Percentiles rank a stretch among this genome's conserved stretches.
These are phyloP conservation scores for Dreissena rostriformis DNA, from an alignment of 1,140 invertebrate species.

Conservation along the genomic window DNA sequence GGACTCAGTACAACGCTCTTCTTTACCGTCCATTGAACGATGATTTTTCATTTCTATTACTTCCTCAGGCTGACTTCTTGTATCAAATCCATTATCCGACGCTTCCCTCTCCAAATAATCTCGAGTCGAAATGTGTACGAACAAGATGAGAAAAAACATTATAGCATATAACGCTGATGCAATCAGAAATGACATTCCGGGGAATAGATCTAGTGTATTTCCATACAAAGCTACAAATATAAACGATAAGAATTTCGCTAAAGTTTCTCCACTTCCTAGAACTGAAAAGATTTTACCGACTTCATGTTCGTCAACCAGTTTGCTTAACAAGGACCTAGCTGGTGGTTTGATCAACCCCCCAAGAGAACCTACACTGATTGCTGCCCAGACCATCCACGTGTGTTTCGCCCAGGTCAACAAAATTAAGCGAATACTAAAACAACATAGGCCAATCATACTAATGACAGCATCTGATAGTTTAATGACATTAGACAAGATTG, in stretches of 20 bases:
- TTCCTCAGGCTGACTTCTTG: not conserved
- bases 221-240: slow-evolving; percentile 68
- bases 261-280: slow-evolving; percentile 63
- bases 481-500: slow-evolving; percentile 61
- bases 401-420: slow-evolving; percentile 60
- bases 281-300: slow-evolving; percentile 68
- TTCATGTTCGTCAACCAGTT: slow-evolving; percentile 67
- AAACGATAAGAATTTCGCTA: slow-evolving; percentile 64
- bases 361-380: slow-evolving; percentile 58
- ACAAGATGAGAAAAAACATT: slow-evolving; percentile 51
- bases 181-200: slow-evolving; percentile 65
- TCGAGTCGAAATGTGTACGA: slow-evolving; percentile 35
- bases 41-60: not conserved
- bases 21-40: no score
- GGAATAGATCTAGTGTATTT: slow-evolving; percentile 62
- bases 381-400: slow-evolving; percentile 68
- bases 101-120: not conserved
- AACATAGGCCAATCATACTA: slow-evolving; percentile 63
- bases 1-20: no score
- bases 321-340: slow-evolving; percentile 67
- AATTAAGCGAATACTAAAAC: slow-evolving; percentile 62
- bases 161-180: slow-evolving; percentile 59
- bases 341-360: slow-evolving; percentile 66
- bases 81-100: not conserved
- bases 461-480: slow-evolving; percentile 62